Evolutionary conservation across 2,113 vertebrate genomes (phyloP), one percentile per base, ranked within the genome.

Genomic region (Haemorhous mexicanus): DNA sequence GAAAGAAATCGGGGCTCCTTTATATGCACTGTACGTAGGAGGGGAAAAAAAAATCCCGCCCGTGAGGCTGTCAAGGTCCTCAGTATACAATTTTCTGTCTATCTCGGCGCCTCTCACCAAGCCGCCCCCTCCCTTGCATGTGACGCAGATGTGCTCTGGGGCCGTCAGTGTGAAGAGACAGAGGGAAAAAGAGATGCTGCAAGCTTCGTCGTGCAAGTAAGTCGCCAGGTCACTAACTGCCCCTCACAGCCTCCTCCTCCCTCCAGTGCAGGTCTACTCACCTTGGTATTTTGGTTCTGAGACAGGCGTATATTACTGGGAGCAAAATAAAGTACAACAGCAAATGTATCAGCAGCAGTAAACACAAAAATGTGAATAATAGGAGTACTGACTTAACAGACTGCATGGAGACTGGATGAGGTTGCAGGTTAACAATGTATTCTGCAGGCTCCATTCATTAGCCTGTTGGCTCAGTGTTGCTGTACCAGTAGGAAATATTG

Each of bases 101-200:
- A 58, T 93, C 95, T 97, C 92, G 46, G 94, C 39, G 37, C 92
- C 84, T 94, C 84, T 96, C 69, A 33, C 49, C 79, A n/a, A 72
- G 62, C 85, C 46, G 5, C 70, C 75, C 94, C 96, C 97, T 95
- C 87, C 94, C 77, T 66, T 56, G 35, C 94, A 55, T 94, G 97
- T 98, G 97, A 98, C 96, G 97, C 97, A 97, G 95, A 96, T 96
- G 96, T 97, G 95, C 96, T 61, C 89, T 89, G 96, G 93, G 97
- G 94, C 97, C 90, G 62, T 37, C 96, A 13, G 52, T 80, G 88
- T 75, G 91, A 85, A 49, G 81, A 94, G 59, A 81, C 82, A 50
- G 89, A 91, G 81, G 85, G 88, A 5, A 62, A 44, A 75, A 66
- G 21, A 67, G 69, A 89, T 89, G 93, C 86, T 97, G 95, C 95